These are phyloP conservation scores for Leptopilina boulardi DNA, from an alignment of 1,140 invertebrate species.

Conservation along the genomic window DNA sequence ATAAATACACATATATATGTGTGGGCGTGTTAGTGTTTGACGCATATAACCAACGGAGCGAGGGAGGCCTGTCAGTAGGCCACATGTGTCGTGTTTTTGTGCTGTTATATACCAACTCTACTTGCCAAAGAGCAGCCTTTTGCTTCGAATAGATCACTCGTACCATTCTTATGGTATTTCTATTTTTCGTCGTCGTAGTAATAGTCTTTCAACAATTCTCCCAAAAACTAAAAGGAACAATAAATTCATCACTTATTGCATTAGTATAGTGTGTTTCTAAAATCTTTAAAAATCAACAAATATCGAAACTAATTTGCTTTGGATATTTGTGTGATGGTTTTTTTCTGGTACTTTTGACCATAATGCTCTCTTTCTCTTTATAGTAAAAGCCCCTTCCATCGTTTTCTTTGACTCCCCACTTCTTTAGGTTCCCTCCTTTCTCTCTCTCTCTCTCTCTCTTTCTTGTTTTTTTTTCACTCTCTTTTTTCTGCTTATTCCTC, in stretches of 20 bases:
- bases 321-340: too few relatives aligned
- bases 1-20: not conserved
- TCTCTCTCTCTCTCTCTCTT: slow-evolving; percentile 35
- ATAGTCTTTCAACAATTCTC: not conserved
- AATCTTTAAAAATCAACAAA: too few relatives aligned
- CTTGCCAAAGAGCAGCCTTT: slow-evolving; percentile 17
- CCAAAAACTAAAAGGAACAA: not conserved
- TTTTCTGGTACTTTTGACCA: too few relatives aligned
- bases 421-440: slow-evolving; percentile 31
- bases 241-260: not conserved
- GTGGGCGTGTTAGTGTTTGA: slow-evolving; percentile 8
- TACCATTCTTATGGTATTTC: not conserved
- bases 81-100: slow-evolving; percentile 51
- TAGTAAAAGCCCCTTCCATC: not conserved
- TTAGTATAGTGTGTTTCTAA: not conserved
- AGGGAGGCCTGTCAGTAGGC: slow-evolving; percentile 47
- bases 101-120: slow-evolving; percentile 29
- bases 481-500: slow-evolving; percentile 38
- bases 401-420: slow-evolving; percentile 1
- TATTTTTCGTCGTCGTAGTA: not conserved
- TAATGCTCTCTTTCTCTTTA: slow-evolving; percentile 13
- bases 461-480: slow-evolving; percentile 41
- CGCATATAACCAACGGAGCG: slow-evolving; percentile 18
- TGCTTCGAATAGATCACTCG: slow-evolving; percentile 20
- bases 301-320: too few relatives aligned